Percentiles rank a stretch among this genome's conserved stretches.
These are phyloP conservation scores for Platycnemis pennipes DNA, from an alignment of 2,888 invertebrate genomes.

Conservation along the genomic window DNA sequence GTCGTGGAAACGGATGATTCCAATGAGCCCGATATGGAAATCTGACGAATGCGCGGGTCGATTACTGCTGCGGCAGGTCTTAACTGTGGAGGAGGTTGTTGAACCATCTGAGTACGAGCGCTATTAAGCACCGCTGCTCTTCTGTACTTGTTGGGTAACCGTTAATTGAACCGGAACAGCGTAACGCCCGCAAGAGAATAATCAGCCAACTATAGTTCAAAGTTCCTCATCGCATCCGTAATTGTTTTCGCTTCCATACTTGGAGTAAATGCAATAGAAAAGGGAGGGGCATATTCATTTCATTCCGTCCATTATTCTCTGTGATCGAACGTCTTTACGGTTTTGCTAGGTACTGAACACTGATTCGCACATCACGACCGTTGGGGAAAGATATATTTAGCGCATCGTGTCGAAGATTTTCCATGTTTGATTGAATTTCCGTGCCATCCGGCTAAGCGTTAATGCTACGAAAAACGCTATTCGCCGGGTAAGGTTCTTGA, in stretches of 20 bases:
- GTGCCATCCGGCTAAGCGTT: no score
- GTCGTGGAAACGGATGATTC: neutral
- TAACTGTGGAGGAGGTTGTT: neutral
- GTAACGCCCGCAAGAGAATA: neutral
- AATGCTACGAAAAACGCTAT: no score
- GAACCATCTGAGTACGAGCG: neutral
- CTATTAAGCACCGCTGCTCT: neutral
- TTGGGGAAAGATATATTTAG: no score
- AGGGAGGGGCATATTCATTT: neutral
- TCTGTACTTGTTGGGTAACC: neutral
- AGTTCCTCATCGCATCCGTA: neutral
- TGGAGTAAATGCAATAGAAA: neutral
- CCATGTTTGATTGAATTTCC: no score
- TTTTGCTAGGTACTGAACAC: no score
- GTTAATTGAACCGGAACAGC: neutral
- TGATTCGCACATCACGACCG: no score
- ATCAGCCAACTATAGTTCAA: neutral
- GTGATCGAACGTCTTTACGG: no score
- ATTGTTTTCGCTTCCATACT: neutral
- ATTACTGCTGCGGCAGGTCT: neutral
- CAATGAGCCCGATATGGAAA: conserved; percentile 1
- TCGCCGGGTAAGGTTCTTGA: no score
- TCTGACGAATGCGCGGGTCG: neutral
- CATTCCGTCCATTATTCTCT: no score
- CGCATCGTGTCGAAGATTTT: no score